Conservation (phyloP, 2,888 invertebrate genomes). For the Sceliomorpha sp. region DNA sequence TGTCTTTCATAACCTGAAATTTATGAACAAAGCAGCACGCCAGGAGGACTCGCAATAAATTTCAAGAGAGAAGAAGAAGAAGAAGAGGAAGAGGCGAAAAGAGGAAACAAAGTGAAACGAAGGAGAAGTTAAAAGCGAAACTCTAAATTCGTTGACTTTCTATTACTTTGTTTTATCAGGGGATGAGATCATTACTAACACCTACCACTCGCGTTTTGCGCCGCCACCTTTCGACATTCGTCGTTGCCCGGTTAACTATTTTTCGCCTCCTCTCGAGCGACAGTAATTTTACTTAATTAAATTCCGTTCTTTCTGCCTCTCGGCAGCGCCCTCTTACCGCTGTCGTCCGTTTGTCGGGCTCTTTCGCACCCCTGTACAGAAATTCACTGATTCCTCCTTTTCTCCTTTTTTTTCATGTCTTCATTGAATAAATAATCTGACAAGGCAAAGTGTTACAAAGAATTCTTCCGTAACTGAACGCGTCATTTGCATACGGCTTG, state of each 20-base stretch:
- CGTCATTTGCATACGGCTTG: too few species aligned
- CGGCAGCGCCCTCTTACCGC: slow-evolving; percentile 29
- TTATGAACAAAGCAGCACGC: too few species aligned
- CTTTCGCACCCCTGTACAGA: slow-evolving; percentile 18
- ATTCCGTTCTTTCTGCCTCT: slow-evolving; percentile 78
- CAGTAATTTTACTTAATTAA: slow-evolving; percentile 80
- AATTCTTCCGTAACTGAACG: too few species aligned
- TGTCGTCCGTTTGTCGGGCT: slow-evolving; percentile 21
- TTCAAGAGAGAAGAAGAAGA: too few species aligned
- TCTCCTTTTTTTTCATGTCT: slow-evolving; percentile 41
- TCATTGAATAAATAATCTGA: slow-evolving; percentile 22
- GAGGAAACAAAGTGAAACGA: background rate
- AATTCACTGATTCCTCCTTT: slow-evolving; percentile 31
- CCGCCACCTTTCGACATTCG: slow-evolving; percentile 62
- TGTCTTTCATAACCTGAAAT: too few species aligned
- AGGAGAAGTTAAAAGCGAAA: slow-evolving; percentile 18
- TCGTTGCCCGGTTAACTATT: slow-evolving; percentile 61
- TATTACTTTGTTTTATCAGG: slow-evolving; percentile 76
- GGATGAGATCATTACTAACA: slow-evolving; percentile 75
- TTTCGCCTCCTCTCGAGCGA: slow-evolving; percentile 63
- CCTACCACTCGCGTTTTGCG: slow-evolving; percentile 62
- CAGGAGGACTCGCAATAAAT: too few species aligned
- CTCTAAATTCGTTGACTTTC: slow-evolving; percentile 75
- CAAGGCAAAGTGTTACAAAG: too few species aligned
- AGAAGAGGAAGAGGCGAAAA: background rate